Conservation (phyloP, 1,140 invertebrate genomes). For the Hycleus phaleratus region DNA sequence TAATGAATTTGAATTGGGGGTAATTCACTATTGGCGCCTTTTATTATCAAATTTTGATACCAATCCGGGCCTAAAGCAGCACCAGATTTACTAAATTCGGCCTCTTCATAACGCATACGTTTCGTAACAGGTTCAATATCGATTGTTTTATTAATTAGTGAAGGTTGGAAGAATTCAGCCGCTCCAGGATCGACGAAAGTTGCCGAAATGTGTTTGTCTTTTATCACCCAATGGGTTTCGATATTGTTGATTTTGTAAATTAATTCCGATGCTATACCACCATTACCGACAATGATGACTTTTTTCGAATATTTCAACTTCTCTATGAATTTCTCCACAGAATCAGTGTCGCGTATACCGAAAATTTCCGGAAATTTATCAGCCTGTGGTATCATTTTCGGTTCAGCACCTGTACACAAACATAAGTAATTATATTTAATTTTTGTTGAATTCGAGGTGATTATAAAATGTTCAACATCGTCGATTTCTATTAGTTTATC, state of each 20-base stretch:
- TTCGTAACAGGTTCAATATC: conserved; percentile 44
- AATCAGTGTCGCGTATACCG: conserved; percentile 93
- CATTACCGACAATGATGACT: conserved; percentile 88
- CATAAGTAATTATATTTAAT: conserved; percentile 78
- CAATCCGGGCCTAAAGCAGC: conserved; percentile 94
- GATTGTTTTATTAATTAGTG: conserved; percentile 29
- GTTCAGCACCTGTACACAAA: conserved; percentile 80
- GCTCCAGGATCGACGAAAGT: conserved; percentile 95
- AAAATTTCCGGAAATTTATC: conserved; percentile 61
- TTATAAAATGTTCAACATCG: conserved; percentile 44
- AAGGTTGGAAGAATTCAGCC: conserved; percentile 78
- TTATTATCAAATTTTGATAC: conserved; percentile 65
- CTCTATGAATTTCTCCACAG: conserved; percentile 71
- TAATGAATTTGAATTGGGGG: conserved; percentile 52
- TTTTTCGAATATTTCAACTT: conserved; percentile 58
- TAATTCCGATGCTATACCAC: conserved; percentile 95
- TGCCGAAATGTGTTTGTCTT: conserved; percentile 84
- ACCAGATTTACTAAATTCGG: conserved; percentile 49
- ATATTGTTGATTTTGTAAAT: conserved; percentile 79
- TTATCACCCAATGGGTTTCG: conserved; percentile 88
- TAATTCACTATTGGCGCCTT: conserved; percentile 46
- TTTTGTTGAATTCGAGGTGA: conserved; percentile 45
- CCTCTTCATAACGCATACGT: conserved; percentile 61
- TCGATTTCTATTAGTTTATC: conserved; percentile 52
- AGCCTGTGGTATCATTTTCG: conserved; percentile 63